Conservation (phyloP, 2,888 invertebrate genomes). For the Amphipyra berbera region DNA sequence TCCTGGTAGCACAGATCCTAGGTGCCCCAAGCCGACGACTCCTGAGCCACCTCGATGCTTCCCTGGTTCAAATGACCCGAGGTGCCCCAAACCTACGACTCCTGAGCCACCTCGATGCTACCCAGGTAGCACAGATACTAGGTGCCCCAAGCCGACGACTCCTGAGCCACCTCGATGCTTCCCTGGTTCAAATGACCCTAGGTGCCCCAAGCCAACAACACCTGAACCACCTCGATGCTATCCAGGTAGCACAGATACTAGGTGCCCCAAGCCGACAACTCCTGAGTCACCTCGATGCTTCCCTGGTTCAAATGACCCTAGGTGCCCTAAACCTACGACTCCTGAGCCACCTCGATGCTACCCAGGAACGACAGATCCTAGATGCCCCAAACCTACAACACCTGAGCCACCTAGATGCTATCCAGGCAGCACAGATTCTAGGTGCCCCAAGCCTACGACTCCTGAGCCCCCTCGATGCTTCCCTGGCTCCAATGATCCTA, state of each 20-base stretch:
- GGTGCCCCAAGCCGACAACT: conserved; percentile 57
- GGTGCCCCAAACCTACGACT: conserved; percentile 62
- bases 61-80: conserved; percentile 66
- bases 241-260: conserved; percentile 44
- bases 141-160: conserved; percentile 62
- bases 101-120: conserved; percentile 70
- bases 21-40: conserved; percentile 67
- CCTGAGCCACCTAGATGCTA: conserved; percentile 69
- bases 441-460: conserved; percentile 64
- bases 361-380: conserved; percentile 70
- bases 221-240: conserved; percentile 47
- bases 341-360: conserved; percentile 62
- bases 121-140: conserved; percentile 61
- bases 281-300: conserved; percentile 37
- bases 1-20: conserved; percentile 64
- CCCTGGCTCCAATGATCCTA: conserved; percentile 59
- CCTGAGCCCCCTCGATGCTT: conserved; percentile 62
- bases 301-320: conserved; percentile 59
- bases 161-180: conserved; percentile 56
- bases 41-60: conserved; percentile 62
- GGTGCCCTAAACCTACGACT: conserved; percentile 61
- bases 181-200: conserved; percentile 67
- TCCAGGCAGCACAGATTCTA: conserved; percentile 64
- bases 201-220: conserved; percentile 57
- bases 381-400: conserved; percentile 70